Conservation (phyloP, 2,113 vertebrate genomes). For the Mirounga angustirostris region DNA sequence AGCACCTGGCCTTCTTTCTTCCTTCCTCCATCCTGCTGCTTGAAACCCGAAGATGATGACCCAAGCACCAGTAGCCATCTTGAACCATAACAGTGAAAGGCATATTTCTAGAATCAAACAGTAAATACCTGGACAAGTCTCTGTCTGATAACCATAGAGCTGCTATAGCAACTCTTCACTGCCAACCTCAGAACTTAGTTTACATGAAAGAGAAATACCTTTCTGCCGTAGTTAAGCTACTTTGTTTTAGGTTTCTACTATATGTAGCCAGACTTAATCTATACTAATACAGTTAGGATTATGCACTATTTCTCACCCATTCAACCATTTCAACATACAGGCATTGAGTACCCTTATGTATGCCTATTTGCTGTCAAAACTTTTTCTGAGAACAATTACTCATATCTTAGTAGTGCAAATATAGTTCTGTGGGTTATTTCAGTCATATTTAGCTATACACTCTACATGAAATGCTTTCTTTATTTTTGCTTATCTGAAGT, state of each 20-base stretch:
- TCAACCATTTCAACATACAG: neutral
- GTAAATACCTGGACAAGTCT: neutral
- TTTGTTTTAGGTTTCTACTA: neutral
- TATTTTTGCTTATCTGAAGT: neutral
- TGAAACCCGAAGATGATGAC: conserved; percentile 16
- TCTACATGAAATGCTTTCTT: neutral
- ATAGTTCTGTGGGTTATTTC: neutral
- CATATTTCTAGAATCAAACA: neutral
- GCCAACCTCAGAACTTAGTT: neutral
- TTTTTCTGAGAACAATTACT: conserved; percentile 33
- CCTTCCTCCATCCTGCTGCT: neutral
- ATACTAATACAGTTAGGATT: neutral
- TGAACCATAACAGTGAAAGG: neutral
- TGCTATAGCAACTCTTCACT: neutral
- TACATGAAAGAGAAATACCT: neutral
- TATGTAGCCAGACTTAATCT: neutral
- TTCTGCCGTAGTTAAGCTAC: conserved; percentile 18
- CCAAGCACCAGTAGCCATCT: neutral
- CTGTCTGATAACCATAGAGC: neutral
- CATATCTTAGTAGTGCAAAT: neutral
- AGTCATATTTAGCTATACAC: neutral
- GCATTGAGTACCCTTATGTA: neutral
- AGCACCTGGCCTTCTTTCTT: neutral
- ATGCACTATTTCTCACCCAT: neutral
- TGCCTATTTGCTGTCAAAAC: conserved; percentile 20